phyloP scores from a whole-genome alignment of 2,113 vertebrate species.

The Sinocyclocheilus rhinocerous region DNA sequence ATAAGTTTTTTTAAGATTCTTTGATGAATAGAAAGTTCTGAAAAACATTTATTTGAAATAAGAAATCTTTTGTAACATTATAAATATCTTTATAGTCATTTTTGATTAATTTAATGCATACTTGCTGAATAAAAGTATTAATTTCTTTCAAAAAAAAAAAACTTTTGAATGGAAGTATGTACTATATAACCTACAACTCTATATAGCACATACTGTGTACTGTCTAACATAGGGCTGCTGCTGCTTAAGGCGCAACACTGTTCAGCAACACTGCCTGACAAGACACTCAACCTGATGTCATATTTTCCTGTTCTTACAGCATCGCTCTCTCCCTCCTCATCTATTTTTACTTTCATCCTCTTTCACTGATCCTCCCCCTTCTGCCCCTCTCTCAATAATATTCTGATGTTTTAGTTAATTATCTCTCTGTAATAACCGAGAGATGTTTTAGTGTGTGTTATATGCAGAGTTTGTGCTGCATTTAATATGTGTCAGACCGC shows the following conservation, averaged over 20 bases:
- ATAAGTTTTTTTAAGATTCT: no score
- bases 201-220: not conserved
- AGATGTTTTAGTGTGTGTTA: not conserved
- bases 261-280: not conserved
- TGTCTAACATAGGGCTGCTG: not conserved
- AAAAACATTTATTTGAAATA: not conserved
- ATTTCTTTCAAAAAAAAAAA: no score
- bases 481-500: not conserved
- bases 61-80: not conserved
- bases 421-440: not conserved
- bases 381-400: not conserved
- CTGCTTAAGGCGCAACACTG: not conserved
- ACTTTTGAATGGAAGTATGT: no score
- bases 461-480: not conserved
- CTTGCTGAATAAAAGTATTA: not conserved
- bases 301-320: not conserved
- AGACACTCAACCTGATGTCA: conserved; percentile 10
- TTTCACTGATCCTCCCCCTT: conserved; percentile 14
- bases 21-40: not conserved
- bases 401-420: not conserved
- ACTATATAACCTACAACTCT: no score
- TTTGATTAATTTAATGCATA: not conserved
- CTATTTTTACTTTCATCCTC: not conserved
- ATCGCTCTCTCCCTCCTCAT: not conserved
- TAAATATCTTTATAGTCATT: not conserved